Conservation (phyloP, 2,797 vertebrate genomes). For the Pangasius krempfi region DNA sequence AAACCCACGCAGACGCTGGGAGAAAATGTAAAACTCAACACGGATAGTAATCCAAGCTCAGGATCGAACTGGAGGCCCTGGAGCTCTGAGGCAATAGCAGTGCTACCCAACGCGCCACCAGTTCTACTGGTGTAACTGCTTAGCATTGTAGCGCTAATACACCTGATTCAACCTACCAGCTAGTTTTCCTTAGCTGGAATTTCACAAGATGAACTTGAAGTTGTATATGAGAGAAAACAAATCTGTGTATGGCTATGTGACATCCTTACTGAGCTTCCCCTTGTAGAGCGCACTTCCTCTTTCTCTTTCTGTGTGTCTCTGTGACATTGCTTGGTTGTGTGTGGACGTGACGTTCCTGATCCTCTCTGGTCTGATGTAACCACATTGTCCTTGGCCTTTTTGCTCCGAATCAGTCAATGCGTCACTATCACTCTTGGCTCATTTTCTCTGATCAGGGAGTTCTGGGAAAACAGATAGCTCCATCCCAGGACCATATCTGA, state of each 20-base stretch:
- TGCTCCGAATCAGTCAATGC: not conserved
- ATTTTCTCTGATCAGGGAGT: not conserved
- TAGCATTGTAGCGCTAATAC: not conserved
- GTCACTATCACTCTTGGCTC: not conserved
- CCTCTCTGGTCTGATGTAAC: constrained; percentile 25
- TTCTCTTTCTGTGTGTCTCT: not conserved
- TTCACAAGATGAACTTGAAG: not conserved
- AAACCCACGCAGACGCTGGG: not conserved
- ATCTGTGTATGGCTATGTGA: not conserved
- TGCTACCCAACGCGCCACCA: not conserved
- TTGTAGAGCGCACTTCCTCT: not conserved
- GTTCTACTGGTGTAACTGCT: not conserved
- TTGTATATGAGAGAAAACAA: not conserved
- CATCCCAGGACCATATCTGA: not conserved
- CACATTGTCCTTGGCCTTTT: constrained; percentile 31
- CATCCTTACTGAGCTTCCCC: not conserved
- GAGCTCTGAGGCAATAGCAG: no score
- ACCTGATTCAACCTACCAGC: not conserved
- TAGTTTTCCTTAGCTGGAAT: not conserved
- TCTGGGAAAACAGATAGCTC: not conserved
- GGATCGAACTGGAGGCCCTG: not conserved
- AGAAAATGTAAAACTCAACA: no score
- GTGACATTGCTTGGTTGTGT: not conserved
- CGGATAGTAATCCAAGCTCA: not conserved
- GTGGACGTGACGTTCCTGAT: constrained; percentile 38